These are phyloP conservation scores for Morus bassanus DNA, from an alignment of 2,797 vertebrate species.

Conservation along the genomic window DNA sequence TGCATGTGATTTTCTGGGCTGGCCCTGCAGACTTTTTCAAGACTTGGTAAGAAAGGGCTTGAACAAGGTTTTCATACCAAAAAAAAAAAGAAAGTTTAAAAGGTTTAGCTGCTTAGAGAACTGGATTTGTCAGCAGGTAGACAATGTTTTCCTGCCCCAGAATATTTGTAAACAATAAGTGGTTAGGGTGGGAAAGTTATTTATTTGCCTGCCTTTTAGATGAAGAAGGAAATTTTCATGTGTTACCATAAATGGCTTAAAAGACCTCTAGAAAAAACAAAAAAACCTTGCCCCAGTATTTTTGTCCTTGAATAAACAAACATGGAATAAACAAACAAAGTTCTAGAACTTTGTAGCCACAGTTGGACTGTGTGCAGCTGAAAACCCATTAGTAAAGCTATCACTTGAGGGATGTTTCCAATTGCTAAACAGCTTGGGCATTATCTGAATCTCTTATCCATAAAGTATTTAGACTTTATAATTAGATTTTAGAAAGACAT, in stretches of 20 bases:
- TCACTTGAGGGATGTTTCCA: conserved; percentile 32
- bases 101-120: background rate
- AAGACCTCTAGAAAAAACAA: background rate
- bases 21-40: background rate
- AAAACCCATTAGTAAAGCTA: conserved; percentile 41
- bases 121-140: background rate
- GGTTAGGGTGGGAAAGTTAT: background rate
- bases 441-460: conserved; percentile 33
- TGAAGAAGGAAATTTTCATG: background rate
- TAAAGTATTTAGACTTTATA: conserved; percentile 55
- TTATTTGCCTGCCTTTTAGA: background rate
- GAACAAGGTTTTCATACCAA: background rate
- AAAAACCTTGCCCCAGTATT: background rate
- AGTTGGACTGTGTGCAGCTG: background rate
- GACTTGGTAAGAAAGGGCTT: background rate
- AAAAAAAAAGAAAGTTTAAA: too few species aligned
- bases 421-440: conserved; percentile 40
- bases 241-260: background rate
- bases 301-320: background rate
- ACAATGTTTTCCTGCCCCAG: background rate
- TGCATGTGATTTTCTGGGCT: background rate
- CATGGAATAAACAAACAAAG: background rate
- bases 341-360: background rate
- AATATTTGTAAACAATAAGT: background rate
- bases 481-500: conserved; percentile 56